A percentile compares a stretch with the other conserved stretches of the same genome.
Evolutionary conservation across 2,113 vertebrate species (phyloP).

Genomic region (Sinocyclocheilus maitianheensis): DNA sequence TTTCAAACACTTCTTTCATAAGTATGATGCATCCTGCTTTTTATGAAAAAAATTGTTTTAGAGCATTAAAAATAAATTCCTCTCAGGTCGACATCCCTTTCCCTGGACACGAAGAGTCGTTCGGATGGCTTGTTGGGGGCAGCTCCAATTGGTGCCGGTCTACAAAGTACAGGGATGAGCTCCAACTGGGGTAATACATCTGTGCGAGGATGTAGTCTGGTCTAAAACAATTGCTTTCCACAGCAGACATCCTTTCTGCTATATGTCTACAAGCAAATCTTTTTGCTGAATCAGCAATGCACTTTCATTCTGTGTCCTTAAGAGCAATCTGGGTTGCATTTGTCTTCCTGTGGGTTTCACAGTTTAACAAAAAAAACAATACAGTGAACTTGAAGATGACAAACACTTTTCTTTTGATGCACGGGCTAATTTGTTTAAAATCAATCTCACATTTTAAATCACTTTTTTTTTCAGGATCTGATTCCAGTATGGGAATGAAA

Average conservation of each 20-base stretch:
- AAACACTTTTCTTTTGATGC: neutral
- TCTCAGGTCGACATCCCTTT: constrained; percentile 58
- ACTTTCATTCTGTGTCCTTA: neutral
- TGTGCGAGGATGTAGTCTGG: neutral
- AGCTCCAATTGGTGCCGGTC: constrained; percentile 60
- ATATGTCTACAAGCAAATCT: neutral
- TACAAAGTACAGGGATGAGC: constrained; percentile 58
- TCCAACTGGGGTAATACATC: constrained; percentile 71
- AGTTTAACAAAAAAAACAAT: neutral
- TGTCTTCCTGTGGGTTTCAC: neutral
- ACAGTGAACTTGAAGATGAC: neutral
- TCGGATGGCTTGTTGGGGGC: constrained; percentile 73
- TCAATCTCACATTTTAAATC: neutral
- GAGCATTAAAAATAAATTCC: constrained; percentile 8
- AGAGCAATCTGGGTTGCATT: neutral
- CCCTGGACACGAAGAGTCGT: constrained; percentile 66
- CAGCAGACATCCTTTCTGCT: neutral
- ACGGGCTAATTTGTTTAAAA: neutral
- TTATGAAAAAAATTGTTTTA: neutral
- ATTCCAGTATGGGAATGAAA: constrained; percentile 50
- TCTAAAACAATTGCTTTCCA: neutral
- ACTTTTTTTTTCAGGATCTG: constrained; percentile 54
- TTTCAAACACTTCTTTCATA: neutral
- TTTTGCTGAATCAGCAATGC: neutral
- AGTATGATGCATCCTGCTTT: neutral